Percentiles rank a stretch among this genome's conserved stretches.
Evolutionary conservation across 2,888 invertebrate species (phyloP).

Genomic region (Trilocha varians): DNA sequence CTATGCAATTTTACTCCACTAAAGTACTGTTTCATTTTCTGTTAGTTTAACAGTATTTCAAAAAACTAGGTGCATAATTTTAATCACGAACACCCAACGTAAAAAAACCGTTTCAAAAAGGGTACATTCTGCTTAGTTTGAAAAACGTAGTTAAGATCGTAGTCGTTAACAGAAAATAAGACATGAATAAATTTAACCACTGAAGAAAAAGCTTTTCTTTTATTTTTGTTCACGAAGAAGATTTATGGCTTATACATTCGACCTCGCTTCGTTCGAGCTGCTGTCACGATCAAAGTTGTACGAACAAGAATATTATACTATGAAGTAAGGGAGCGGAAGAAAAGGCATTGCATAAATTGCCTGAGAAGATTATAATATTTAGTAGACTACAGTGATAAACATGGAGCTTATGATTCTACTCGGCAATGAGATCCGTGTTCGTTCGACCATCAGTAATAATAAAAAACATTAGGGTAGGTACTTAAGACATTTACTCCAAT

Average conservation of each 20-base stretch:
- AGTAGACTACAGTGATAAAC: conserved; percentile 15
- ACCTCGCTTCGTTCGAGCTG: conserved; percentile 41
- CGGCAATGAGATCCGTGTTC: no score
- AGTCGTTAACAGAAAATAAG: conserved; percentile 39
- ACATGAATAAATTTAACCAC: conserved; percentile 47
- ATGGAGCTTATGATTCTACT: no score
- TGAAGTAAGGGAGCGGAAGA: conserved; percentile 28
- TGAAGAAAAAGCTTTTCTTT: conserved; percentile 37
- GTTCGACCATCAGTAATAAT: no score
- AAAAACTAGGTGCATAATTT: no score
- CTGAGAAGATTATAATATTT: conserved; percentile 23
- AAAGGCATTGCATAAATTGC: conserved; percentile 29
- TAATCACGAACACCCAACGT: no score
- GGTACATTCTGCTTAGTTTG: no score
- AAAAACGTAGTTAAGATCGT: background rate
- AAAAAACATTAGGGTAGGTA: no score
- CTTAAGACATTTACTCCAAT: no score
- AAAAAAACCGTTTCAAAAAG: no score
- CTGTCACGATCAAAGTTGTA: conserved; percentile 45
- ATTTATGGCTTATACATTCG: conserved; percentile 60
- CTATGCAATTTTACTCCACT: no score
- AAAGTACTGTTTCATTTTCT: no score
- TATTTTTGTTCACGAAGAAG: conserved; percentile 41
- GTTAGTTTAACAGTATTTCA: no score
- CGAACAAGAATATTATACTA: conserved; percentile 39